Evolutionary conservation across 2,113 vertebrate genomes (phyloP).

Genomic region (Solea senegalensis): DNA sequence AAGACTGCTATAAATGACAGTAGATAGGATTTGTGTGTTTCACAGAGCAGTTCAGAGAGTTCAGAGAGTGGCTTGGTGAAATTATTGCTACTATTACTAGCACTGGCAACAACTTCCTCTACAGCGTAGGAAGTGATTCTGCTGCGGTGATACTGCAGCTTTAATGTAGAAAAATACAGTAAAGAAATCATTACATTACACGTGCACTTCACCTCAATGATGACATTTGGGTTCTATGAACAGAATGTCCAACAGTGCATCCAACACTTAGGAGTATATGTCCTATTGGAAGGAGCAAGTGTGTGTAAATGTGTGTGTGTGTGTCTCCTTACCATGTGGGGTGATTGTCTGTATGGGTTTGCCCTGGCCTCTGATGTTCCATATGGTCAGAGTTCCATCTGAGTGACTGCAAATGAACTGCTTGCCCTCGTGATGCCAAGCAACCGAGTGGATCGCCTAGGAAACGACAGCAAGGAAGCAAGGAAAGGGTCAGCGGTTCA

Average conservation of each 20-base stretch:
- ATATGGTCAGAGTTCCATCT: slow-evolving; percentile 97
- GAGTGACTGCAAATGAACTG: slow-evolving; percentile 99
- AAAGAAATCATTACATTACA: too few relatives aligned
- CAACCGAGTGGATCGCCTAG: slow-evolving; percentile 97
- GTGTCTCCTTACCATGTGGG: slow-evolving; percentile 91
- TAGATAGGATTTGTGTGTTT: too few relatives aligned
- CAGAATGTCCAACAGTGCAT: background rate
- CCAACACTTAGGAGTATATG: background rate
- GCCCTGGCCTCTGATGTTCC: slow-evolving; percentile 93
- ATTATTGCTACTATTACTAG: too few relatives aligned
- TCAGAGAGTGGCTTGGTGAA: too few relatives aligned
- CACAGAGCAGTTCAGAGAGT: too few relatives aligned
- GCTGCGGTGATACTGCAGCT: too few relatives aligned
- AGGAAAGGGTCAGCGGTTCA: slow-evolving; percentile 27
- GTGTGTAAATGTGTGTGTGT: background rate
- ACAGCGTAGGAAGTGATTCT: too few relatives aligned
- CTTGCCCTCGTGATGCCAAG: slow-evolving; percentile 99
- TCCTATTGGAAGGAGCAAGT: background rate
- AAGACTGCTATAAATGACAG: too few relatives aligned
- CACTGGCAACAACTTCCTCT: too few relatives aligned
- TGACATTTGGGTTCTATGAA: too few relatives aligned
- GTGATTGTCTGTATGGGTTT: slow-evolving; percentile 97
- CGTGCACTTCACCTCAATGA: too few relatives aligned
- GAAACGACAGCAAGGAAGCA: slow-evolving; percentile 53
- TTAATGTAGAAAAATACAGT: too few relatives aligned